Evolutionary conservation across 1,140 invertebrate species (phyloP), one percentile per base, ranked within the genome.

Genomic region (Apocrypta bakeri): DNA sequence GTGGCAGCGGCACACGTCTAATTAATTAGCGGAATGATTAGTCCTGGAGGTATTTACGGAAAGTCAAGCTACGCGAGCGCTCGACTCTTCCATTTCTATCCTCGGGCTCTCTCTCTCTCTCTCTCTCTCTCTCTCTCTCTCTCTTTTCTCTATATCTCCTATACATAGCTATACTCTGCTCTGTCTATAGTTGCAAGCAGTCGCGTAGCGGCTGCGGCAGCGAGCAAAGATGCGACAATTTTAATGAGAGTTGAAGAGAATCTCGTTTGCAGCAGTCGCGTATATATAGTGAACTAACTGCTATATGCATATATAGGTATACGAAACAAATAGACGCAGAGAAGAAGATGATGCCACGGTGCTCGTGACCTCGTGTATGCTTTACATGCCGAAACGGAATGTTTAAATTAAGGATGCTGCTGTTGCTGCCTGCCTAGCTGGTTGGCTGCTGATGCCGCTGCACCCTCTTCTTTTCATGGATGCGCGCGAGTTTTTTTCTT

Each of bases 11-110:
- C 56, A 71, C 29, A 25, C 73, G 76, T 78, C 79, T 74, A 89
- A 90, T 90, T 90, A 90, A 90, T 90, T 90, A 90, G 88, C 86
- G 87, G 86, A 88, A 90, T 89, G 87, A 90, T 89, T 89, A 86
- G 86, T 89, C 86, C 84, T 81, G 76, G 83, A 79, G 84, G 42
- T 71, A 71, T 79, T 66, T 27, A 78, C 81, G 68, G 31, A 83
- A 83, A 83, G 56, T 33, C 37, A 29, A 31, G n/a, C 33, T 33
- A 33, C 42, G 56, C n/a, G 31, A 27, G 33, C 64, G 27, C 40
- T 48, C 33, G 33, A 37, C 42, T 48, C 40, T 17, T 40, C 63
- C 37, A 64, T 66, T 75, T 72, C 61, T 17, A 64, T 69, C 14
- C n/a, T 21, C 9, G 3, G 33, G 21, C 48, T 75, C 73, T 1